Percentiles rank a stretch among this genome's conserved stretches.
Conservation (phyloP, 2,888 invertebrate species). For the Ormyrus labotus region DNA sequence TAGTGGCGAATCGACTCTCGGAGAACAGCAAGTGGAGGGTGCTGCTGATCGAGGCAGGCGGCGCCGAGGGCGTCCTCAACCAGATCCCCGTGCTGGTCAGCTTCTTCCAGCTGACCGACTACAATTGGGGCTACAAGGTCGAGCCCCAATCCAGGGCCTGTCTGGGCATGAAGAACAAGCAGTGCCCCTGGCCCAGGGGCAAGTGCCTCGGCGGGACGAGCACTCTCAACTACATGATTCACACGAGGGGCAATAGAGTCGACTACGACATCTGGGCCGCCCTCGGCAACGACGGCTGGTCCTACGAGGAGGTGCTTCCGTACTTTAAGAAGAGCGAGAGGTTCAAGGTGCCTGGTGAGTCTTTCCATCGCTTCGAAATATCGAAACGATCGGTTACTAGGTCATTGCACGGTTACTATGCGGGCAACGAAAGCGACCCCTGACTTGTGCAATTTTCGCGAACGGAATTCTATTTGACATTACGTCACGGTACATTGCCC, state of each 20-base stretch:
- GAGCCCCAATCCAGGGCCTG: slow-evolving; percentile 82
- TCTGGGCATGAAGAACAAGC: slow-evolving; percentile 83
- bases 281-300: slow-evolving; percentile 69
- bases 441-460: slow-evolving; percentile 13
- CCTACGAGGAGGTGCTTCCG: slow-evolving; percentile 66
- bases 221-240: slow-evolving; percentile 72
- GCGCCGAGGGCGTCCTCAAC: slow-evolving; percentile 77
- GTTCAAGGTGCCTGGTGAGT: slow-evolving; percentile 65
- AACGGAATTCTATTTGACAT: slow-evolving; percentile 2
- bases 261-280: slow-evolving; percentile 67
- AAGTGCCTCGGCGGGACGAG: slow-evolving; percentile 71
- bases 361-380: too few species aligned
- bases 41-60: slow-evolving; percentile 82
- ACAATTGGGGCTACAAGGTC: slow-evolving; percentile 85
- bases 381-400: too few species aligned
- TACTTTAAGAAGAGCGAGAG: slow-evolving; percentile 68
- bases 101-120: slow-evolving; percentile 79
- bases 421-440: slow-evolving; percentile 4
- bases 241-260: slow-evolving; percentile 66
- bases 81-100: slow-evolving; percentile 80
- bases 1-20: slow-evolving; percentile 83
- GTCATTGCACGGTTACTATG: neutral
- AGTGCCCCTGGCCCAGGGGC: slow-evolving; percentile 85
- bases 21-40: slow-evolving; percentile 81
- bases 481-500: neutral